Percentiles rank a stretch among this genome's conserved stretches.
These are phyloP conservation scores for Therioaphis trifolii DNA, from an alignment of 2,888 invertebrate genomes.

Conservation along the genomic window DNA sequence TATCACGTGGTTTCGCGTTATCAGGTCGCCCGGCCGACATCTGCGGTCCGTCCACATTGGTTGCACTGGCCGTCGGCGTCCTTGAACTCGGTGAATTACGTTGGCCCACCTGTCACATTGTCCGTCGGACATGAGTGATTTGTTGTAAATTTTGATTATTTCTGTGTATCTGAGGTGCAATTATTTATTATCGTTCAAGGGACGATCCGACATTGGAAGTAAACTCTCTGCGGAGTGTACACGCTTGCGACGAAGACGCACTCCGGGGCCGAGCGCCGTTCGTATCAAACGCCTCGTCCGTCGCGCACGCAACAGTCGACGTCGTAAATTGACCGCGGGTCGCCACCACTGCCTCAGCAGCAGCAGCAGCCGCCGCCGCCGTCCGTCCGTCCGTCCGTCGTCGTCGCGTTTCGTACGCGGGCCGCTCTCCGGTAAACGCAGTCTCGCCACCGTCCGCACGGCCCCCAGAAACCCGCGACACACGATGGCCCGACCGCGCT, in stretches of 20 bases:
- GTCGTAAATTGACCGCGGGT: too few relatives aligned
- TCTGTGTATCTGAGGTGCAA: conserved; percentile 25
- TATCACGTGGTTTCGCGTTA: neutral
- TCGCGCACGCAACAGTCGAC: too few relatives aligned
- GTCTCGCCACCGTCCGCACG: too few relatives aligned
- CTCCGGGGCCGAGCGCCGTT: neutral
- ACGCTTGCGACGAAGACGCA: neutral
- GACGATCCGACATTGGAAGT: too few relatives aligned
- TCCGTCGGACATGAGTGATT: conserved; percentile 60
- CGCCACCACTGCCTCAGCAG: too few relatives aligned
- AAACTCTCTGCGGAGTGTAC: neutral
- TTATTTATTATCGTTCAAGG: conserved; percentile 7
- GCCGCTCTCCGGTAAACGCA: too few relatives aligned
- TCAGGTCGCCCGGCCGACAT: neutral
- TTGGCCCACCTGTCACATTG: conserved; percentile 59
- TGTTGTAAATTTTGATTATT: conserved; percentile 62
- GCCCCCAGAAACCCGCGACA: too few relatives aligned
- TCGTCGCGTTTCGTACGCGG: too few relatives aligned
- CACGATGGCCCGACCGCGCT: too few relatives aligned
- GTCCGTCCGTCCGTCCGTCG: too few relatives aligned
- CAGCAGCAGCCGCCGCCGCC: too few relatives aligned
- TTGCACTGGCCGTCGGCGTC: conserved; percentile 51
- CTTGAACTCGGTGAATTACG: conserved; percentile 50
- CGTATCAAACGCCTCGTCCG: neutral
- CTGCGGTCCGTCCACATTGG: neutral